phyloP scores from a whole-genome alignment of 2,888 invertebrate genomes.

The Drosophila niveifrons region DNA sequence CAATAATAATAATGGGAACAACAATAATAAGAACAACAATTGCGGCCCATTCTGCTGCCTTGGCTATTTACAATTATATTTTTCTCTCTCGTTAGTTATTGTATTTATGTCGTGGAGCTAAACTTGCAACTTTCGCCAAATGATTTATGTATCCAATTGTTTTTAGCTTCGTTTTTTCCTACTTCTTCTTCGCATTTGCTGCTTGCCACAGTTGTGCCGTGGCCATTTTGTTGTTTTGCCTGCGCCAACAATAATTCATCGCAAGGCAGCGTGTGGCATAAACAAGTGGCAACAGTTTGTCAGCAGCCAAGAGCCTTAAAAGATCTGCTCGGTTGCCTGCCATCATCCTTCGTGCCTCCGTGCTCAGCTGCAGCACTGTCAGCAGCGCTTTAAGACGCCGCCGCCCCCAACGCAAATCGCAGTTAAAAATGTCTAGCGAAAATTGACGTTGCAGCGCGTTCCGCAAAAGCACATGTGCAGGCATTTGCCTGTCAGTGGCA shows the following conservation, averaged over 20 bases:
- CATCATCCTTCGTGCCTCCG: neutral
- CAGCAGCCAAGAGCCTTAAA: conserved; percentile 70
- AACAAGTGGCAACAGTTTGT: conserved; percentile 82
- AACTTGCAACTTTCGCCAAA: conserved; percentile 78
- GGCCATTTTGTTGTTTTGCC: conserved; percentile 28
- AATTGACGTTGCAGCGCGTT: conserved; percentile 53
- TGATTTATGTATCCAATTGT: conserved; percentile 80
- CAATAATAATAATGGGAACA: conserved; percentile 7
- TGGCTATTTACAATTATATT: conserved; percentile 79
- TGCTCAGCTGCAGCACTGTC: conserved; percentile 49
- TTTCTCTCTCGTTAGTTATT: conserved; percentile 79
- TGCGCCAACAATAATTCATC: conserved; percentile 76
- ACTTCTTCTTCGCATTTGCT: conserved; percentile 23
- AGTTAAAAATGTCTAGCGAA: conserved; percentile 64
- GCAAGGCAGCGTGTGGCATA: conserved; percentile 69
- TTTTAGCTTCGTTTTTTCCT: conserved; percentile 53
- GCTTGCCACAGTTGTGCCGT: conserved; percentile 1
- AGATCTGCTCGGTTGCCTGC: conserved; percentile 37
- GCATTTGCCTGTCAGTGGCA: conserved; percentile 50
- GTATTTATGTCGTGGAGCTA: conserved; percentile 77
- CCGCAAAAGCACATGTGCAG: conserved; percentile 46
- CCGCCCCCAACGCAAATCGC: conserved; percentile 54
- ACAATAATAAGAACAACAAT: conserved; percentile 37
- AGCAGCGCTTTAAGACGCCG: conserved; percentile 56
- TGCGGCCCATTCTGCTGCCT: conserved; percentile 51